Evolutionary conservation across 2,888 invertebrate species (phyloP).

Genomic region (Cerceris ruficornis): DNA sequence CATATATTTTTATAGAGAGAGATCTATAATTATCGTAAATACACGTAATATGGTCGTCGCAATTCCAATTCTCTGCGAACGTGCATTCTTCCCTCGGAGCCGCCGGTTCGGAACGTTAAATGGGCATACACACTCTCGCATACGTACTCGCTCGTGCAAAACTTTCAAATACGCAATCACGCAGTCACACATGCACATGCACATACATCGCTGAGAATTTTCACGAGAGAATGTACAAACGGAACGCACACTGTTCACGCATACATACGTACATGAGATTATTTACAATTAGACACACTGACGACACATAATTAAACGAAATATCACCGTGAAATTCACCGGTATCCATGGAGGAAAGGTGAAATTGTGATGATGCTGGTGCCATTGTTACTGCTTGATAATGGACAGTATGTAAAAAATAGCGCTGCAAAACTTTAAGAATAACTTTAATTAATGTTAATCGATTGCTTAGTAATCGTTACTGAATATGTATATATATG

Average conservation of each 20-base stretch:
- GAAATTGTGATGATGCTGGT: neutral
- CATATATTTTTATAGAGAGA: constrained; percentile 71
- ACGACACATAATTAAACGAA: constrained; percentile 4
- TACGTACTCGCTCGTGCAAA: neutral
- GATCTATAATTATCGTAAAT: constrained; percentile 77
- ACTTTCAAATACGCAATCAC: constrained; percentile 9
- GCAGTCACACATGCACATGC: constrained; percentile 5
- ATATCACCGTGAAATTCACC: neutral
- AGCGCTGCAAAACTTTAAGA: neutral
- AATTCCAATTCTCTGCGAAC: constrained; percentile 49
- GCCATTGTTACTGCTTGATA: neutral
- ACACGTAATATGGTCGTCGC: constrained; percentile 76
- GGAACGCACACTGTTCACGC: neutral
- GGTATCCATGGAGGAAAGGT: neutral
- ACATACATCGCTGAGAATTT: neutral
- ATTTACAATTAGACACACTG: constrained; percentile 28
- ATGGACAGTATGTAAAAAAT: neutral
- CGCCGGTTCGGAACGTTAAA: constrained; percentile 13
- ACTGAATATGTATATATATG: neutral
- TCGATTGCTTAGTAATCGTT: neutral
- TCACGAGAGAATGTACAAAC: constrained; percentile 42
- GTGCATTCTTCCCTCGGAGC: constrained; percentile 27
- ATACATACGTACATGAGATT: constrained; percentile 18
- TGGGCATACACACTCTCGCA: neutral
- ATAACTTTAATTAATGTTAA: neutral